These are phyloP conservation scores for Onychomys leucogaster DNA, from an alignment of 2,797 vertebrate genomes.

Conservation along the genomic window DNA sequence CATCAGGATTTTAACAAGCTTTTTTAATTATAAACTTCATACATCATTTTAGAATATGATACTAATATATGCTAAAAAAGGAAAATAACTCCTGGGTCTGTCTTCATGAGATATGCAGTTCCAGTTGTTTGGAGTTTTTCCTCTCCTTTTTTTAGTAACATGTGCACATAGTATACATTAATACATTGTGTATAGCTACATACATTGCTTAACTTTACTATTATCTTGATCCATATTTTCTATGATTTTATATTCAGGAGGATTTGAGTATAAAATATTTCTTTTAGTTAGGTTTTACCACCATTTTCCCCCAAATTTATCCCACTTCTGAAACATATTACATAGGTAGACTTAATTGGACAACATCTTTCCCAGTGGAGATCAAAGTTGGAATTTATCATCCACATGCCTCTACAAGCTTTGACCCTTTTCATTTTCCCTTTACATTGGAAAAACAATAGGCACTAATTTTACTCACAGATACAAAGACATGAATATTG, in stretches of 20 bases:
- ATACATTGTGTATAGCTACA: too few relatives aligned
- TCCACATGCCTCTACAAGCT: accelerated
- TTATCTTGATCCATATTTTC: not conserved
- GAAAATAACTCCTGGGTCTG: not conserved
- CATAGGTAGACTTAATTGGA: too few relatives aligned
- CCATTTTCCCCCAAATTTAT: not conserved
- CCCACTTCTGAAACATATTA: not conserved
- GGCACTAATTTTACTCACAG: not conserved
- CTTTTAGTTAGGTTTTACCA: not conserved
- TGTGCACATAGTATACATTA: accelerated
- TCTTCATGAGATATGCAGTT: not conserved
- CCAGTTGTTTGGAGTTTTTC: not conserved
- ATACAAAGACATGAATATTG: not conserved
- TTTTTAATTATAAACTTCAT: not conserved
- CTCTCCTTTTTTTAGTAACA: not conserved
- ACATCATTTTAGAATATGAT: not conserved
- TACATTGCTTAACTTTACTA: not conserved
- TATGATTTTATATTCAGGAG: not conserved
- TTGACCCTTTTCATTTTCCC: not conserved
- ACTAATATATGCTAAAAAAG: not conserved
- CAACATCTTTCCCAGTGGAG: not conserved
- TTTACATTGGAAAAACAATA: not conserved
- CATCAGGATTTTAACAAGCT: not conserved
- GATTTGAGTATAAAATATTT: not conserved
- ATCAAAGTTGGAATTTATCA: too few relatives aligned